Evolutionary conservation across 2,888 invertebrate species (phyloP), one percentile per base, ranked within the genome.

Genomic region (Phortica okadai): DNA sequence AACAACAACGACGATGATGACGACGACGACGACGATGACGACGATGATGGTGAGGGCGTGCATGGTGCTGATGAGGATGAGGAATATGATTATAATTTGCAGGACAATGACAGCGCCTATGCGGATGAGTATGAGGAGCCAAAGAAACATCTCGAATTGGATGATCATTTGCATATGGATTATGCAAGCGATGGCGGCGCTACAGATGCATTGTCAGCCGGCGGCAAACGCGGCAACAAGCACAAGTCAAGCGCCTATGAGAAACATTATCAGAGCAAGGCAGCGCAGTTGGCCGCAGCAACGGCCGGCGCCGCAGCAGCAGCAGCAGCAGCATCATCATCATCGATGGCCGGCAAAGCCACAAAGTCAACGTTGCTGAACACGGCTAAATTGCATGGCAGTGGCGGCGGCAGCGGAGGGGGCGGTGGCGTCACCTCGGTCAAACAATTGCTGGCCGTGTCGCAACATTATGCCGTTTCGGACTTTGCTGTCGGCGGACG

Each of bases 401-500:
- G 21, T 58, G 41, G 41, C 70, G 41, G 44, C 42, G 7, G 67
- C 42, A 2, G 67, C 25, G 3, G 50, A 54, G 3, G 5, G 64
- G 0, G 79, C 45, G 33, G 76, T 77, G 56, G 77, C 73, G 14
- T 78, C 56, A 44, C 76, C 14, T 73, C 83, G 0, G 77, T 79
- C 70, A 84, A 82, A 54, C 83, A 88, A 44, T 90, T 92, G 44
- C 91, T 93, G 87, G 83, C 88, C 16, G 80, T 84, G 2, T 94
- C 94, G 14, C 96, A 96, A 91, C 97, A 97, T 90, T 99, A 98
- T 92, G 97, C 99, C 33, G 97, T 99, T 80, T 96, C 98, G 33
- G 99, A 99, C 92, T 96, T 99, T 91, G 97, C 99, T 78, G 98
- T 99, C 82, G 99, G 99, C 79, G 99, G 99, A 56, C 95, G 99